These are phyloP conservation scores for Drosophila antonietae DNA, from an alignment of 2,888 invertebrate genomes.

Conservation along the genomic window DNA sequence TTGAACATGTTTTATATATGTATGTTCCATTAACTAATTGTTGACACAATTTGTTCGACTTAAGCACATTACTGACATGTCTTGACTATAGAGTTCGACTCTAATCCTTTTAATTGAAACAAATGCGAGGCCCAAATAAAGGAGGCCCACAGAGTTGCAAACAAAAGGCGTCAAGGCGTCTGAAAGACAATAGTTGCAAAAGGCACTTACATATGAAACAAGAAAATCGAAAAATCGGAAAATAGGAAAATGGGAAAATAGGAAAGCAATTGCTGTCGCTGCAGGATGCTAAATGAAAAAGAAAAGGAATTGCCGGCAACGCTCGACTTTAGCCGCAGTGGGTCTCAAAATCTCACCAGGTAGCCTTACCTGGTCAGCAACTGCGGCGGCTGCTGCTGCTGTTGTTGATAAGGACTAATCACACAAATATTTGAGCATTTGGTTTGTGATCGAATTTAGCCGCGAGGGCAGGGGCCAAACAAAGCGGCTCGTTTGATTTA, in stretches of 20 bases:
- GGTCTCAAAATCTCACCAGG: slow-evolving; percentile 48
- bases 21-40: slow-evolving; percentile 52
- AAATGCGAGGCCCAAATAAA: slow-evolving; percentile 59
- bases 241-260: slow-evolving; percentile 50
- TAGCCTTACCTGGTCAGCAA: slow-evolving; percentile 17
- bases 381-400: slow-evolving; percentile 33
- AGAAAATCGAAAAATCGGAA: slow-evolving; percentile 37
- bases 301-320: slow-evolving; percentile 64
- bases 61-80: slow-evolving; percentile 55
- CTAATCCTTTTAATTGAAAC: slow-evolving; percentile 79
- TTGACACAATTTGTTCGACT: slow-evolving; percentile 62
- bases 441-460: slow-evolving; percentile 67
- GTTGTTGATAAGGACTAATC: slow-evolving; percentile 81
- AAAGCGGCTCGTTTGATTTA: slow-evolving; percentile 70
- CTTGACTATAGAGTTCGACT: slow-evolving; percentile 27
- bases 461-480: slow-evolving; percentile 47
- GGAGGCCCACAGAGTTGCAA: slow-evolving; percentile 26
- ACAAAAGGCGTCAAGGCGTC: slow-evolving; percentile 82
- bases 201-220: slow-evolving; percentile 34
- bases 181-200: slow-evolving; percentile 64
- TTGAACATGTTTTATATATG: slow-evolving; percentile 22
- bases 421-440: slow-evolving; percentile 83
- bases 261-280: slow-evolving; percentile 72
- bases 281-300: slow-evolving; percentile 71
- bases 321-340: slow-evolving; percentile 76